Conservation (phyloP, 2,888 invertebrate genomes). For the Thelaira solivaga region DNA sequence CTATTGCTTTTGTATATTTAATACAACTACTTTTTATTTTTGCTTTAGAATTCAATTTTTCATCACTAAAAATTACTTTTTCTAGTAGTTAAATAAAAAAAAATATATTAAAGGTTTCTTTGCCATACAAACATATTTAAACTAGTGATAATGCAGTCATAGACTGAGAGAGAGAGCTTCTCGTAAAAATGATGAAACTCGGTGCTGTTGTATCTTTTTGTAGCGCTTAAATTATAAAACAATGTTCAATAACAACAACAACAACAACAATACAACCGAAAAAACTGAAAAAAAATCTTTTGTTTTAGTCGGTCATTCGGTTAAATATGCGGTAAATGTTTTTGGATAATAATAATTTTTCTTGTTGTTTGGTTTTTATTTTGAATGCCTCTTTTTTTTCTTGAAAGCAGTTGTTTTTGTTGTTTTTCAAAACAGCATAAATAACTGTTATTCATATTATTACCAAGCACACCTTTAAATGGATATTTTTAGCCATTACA, state of each 20-base stretch:
- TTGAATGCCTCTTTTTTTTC: constrained; percentile 22
- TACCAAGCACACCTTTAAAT: constrained; percentile 53
- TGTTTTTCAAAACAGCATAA: constrained; percentile 3
- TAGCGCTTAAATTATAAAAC: constrained; percentile 32
- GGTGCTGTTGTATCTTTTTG: constrained; percentile 1
- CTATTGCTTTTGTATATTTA: background rate
- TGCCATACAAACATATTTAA: background rate
- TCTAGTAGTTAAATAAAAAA: background rate
- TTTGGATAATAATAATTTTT: constrained; percentile 12
- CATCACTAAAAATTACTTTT: constrained; percentile 17
- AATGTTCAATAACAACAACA: constrained; percentile 19
- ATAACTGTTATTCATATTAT: constrained; percentile 53
- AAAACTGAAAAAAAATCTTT: background rate
- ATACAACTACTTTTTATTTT: background rate
- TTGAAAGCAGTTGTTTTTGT: constrained; percentile 18
- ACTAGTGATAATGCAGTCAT: constrained; percentile 3
- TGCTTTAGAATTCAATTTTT: constrained; percentile 29
- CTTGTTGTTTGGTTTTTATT: background rate
- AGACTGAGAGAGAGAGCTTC: constrained; percentile 10
- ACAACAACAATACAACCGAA: no score
- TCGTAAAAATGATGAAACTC: background rate
- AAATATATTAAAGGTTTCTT: constrained; percentile 43
- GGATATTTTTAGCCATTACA: constrained; percentile 14
- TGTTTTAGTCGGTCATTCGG: constrained; percentile 61
- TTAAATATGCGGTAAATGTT: constrained; percentile 57